Percentiles rank a stretch among this genome's conserved stretches.
Evolutionary conservation across 2,797 vertebrate genomes (phyloP).

Genomic region (Meda fulgida): DNA sequence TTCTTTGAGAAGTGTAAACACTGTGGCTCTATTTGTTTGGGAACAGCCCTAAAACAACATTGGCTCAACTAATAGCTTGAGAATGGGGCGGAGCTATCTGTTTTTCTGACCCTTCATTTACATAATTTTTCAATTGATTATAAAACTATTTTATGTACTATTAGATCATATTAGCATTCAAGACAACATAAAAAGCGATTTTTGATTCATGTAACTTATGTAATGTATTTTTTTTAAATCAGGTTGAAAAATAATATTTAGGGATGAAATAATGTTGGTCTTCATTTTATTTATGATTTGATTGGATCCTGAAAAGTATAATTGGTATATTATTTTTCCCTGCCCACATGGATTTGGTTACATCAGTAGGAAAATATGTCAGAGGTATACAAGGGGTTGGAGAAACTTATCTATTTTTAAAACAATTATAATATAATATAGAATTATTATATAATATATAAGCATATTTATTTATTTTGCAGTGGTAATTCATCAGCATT

Average conservation of each 20-base stretch:
- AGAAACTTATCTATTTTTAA: not conserved
- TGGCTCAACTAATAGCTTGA: not conserved
- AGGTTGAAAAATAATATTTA: not conserved
- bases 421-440: too few species aligned
- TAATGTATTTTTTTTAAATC: not conserved
- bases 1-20: not conserved
- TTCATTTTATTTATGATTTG: not conserved
- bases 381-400: too few species aligned
- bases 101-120: not conserved
- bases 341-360: not conserved
- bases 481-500: not conserved
- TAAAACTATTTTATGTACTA: too few species aligned
- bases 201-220: not conserved
- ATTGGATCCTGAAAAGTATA: not conserved
- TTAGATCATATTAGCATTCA: not conserved
- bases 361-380: not conserved
- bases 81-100: not conserved
- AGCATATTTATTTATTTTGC: not conserved
- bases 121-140: not conserved
- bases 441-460: too few species aligned
- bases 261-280: not conserved
- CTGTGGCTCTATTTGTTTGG: not conserved
- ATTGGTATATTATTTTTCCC: not conserved
- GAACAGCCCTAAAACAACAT: not conserved
- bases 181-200: not conserved